A percentile compares a stretch with the other conserved stretches of the same genome.
These are phyloP conservation scores for Neopelma chrysocephalum DNA, from an alignment of 2,797 vertebrate species.

Conservation along the genomic window DNA sequence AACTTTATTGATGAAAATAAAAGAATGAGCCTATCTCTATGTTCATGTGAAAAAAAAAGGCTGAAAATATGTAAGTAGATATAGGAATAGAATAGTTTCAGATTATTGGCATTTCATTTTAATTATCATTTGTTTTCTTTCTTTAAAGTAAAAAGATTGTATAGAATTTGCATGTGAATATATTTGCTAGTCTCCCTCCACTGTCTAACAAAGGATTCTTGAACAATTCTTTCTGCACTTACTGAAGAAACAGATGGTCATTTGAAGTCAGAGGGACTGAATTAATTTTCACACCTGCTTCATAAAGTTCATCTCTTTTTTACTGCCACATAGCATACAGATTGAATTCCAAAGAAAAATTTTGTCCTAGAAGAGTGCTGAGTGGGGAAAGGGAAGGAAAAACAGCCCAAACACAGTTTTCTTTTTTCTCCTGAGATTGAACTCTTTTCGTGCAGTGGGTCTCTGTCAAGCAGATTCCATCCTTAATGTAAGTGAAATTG, in stretches of 20 bases:
- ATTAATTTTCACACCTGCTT: neutral
- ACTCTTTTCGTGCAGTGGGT: neutral
- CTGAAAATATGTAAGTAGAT: neutral
- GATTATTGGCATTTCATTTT: neutral
- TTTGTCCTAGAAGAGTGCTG: neutral
- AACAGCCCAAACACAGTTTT: neutral
- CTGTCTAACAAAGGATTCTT: neutral
- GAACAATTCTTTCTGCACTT: neutral
- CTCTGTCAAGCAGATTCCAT: neutral
- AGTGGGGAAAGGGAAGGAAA: neutral
- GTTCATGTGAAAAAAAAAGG: neutral
- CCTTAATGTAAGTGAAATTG: neutral
- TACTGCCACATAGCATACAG: neutral
- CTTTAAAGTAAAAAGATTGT: neutral
- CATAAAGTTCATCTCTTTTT: neutral
- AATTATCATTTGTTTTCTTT: neutral
- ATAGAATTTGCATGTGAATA: neutral
- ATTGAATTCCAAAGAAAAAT: slow-evolving; percentile 4
- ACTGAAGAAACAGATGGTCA: neutral
- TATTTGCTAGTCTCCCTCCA: neutral
- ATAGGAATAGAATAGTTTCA: neutral
- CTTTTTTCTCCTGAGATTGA: neutral
- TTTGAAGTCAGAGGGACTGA: neutral
- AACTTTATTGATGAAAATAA: neutral
- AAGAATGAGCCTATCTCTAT: neutral